Conservation (phyloP, 2,113 vertebrate species). For the Lepidothrix coronata region DNA sequence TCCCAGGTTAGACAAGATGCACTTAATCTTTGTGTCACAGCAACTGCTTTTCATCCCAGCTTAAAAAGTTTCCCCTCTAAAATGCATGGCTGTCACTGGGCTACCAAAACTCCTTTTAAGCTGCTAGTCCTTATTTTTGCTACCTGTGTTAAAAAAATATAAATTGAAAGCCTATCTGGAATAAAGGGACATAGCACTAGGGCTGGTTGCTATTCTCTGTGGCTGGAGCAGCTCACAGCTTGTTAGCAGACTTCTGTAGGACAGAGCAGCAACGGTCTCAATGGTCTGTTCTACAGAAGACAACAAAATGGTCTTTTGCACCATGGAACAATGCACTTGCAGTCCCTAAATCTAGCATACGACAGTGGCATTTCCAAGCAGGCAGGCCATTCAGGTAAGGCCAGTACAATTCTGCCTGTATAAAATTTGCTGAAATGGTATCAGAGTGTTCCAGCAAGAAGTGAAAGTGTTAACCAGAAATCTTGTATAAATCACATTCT, state of each 20-base stretch:
- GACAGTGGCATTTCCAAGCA: not conserved
- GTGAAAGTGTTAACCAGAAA: constrained; percentile 24
- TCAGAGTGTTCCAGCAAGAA: not conserved
- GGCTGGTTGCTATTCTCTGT: not conserved
- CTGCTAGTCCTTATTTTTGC: not conserved
- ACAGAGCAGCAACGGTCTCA: not conserved
- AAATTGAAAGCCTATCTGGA: not conserved
- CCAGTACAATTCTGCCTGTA: not conserved
- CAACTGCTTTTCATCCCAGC: not conserved
- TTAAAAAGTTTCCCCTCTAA: not conserved
- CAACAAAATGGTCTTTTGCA: not conserved
- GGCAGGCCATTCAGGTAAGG: not conserved
- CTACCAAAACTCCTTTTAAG: not conserved
- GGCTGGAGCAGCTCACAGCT: not conserved
- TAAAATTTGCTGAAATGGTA: not conserved
- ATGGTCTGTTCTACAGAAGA: not conserved
- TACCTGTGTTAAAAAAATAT: not conserved
- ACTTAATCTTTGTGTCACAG: not conserved
- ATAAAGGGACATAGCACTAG: not conserved
- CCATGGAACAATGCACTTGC: not conserved
- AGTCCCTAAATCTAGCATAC: not conserved
- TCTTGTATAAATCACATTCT: constrained; percentile 25
- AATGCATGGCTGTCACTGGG: not conserved
- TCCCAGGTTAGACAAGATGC: not conserved
- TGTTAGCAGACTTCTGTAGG: not conserved